A percentile compares a stretch with the other conserved stretches of the same genome.
These are phyloP conservation scores for Sminthurides bifidus DNA, from an alignment of 1,140 invertebrate species.

Conservation along the genomic window DNA sequence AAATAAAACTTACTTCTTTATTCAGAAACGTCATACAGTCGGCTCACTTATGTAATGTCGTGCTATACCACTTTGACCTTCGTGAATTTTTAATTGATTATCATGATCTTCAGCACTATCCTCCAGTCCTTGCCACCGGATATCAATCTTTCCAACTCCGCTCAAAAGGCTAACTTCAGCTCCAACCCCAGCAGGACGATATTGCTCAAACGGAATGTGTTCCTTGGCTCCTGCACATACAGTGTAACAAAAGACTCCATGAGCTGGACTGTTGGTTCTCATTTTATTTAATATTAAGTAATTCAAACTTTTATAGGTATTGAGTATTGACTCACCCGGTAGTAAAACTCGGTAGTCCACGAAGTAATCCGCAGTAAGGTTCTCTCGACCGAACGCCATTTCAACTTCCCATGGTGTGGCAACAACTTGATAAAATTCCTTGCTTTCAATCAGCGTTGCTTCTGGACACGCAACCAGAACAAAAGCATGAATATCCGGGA, in stretches of 20 bases:
- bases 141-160: background rate
- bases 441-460: conserved; percentile 41
- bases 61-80: conserved; percentile 29
- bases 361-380: conserved; percentile 8
- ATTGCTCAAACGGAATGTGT: conserved; percentile 7
- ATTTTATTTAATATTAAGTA: background rate
- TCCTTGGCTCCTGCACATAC: conserved; percentile 9
- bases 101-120: conserved; percentile 6
- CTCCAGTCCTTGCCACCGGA: conserved; percentile 26
- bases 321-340: conserved; percentile 13
- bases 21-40: background rate
- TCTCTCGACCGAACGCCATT: conserved; percentile 47
- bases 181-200: background rate
- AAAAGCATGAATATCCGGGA: conserved; percentile 67
- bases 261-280: background rate
- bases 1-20: background rate
- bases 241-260: background rate
- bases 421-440: conserved; percentile 78
- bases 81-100: conserved; percentile 10
- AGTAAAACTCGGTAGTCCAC: conserved; percentile 15
- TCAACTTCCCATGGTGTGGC: conserved; percentile 88
- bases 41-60: conserved; percentile 25
- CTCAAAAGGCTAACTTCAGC: background rate
- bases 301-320: too few relatives aligned
- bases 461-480: conserved; percentile 82